These are phyloP conservation scores for Archivesica marissinica DNA, from an alignment of 1,140 invertebrate species.

Conservation along the genomic window DNA sequence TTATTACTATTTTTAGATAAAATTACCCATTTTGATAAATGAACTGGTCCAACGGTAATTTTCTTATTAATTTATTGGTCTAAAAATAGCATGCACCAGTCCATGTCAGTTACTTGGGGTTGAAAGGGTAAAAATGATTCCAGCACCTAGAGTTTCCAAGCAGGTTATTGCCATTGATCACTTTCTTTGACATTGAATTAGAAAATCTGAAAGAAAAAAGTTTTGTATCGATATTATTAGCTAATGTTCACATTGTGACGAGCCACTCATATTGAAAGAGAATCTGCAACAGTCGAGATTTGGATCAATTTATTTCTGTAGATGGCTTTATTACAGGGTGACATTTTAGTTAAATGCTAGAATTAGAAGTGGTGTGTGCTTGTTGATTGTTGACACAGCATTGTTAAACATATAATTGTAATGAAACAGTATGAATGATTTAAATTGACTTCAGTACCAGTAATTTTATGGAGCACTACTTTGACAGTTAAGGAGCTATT, in stretches of 20 bases:
- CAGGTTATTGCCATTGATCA: not conserved
- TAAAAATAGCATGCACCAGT: no score
- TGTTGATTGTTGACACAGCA: not conserved
- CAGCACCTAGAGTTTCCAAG: not conserved
- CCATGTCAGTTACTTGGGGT: no score
- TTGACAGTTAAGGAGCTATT: no score
- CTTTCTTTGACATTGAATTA: not conserved
- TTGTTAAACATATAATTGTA: not conserved
- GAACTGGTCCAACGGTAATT: no score
- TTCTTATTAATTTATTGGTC: no score
- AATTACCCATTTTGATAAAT: no score
- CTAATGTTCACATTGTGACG: not conserved
- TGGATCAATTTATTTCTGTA: conserved; percentile 10
- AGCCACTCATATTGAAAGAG: not conserved
- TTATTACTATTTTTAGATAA: no score
- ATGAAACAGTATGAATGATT: not conserved
- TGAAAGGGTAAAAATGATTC: no score
- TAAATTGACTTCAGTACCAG: no score
- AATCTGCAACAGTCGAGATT: not conserved
- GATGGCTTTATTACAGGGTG: conserved; percentile 4
- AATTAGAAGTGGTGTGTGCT: not conserved
- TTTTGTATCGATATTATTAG: not conserved
- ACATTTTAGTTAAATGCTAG: not conserved
- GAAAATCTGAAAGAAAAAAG: not conserved
- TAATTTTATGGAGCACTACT: no score